Percentiles rank a stretch among this genome's conserved stretches.
phyloP scores from a whole-genome alignment of 2,888 invertebrate genomes.

The Phlogophora meticulosa region DNA sequence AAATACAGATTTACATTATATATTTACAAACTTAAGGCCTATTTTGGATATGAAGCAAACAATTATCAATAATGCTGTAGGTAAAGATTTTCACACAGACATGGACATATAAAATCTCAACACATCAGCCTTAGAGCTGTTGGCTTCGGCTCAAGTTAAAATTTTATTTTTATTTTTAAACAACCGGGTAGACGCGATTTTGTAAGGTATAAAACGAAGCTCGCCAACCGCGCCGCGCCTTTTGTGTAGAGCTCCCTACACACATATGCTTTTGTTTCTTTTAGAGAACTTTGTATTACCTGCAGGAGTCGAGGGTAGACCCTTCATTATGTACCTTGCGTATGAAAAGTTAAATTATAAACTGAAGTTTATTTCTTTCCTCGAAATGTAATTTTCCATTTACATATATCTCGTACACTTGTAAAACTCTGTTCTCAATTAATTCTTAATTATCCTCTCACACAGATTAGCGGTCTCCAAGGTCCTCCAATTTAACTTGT shows the following conservation, averaged over 20 bases:
- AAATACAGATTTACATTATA: too few species aligned
- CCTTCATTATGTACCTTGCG: neutral
- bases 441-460: conserved; percentile 23
- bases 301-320: neutral
- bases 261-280: conserved; percentile 1
- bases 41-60: too few species aligned
- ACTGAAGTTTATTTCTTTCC: neutral
- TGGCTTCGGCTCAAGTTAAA: neutral
- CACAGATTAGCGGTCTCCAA: conserved; percentile 13
- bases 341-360: neutral
- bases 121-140: neutral
- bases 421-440: conserved; percentile 11
- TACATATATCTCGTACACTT: neutral
- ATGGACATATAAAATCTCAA: neutral
- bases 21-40: too few species aligned
- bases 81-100: neutral
- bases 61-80: too few species aligned
- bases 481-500: conserved; percentile 41
- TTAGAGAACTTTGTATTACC: conserved; percentile 17
- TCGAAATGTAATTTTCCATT: neutral
- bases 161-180: conserved; percentile 15
- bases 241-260: neutral
- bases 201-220: neutral
- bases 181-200: conserved; percentile 5
- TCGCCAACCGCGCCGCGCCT: neutral